These are phyloP conservation scores for Drosophila athabasca DNA, from an alignment of 1,140 invertebrate genomes.

Conservation along the genomic window DNA sequence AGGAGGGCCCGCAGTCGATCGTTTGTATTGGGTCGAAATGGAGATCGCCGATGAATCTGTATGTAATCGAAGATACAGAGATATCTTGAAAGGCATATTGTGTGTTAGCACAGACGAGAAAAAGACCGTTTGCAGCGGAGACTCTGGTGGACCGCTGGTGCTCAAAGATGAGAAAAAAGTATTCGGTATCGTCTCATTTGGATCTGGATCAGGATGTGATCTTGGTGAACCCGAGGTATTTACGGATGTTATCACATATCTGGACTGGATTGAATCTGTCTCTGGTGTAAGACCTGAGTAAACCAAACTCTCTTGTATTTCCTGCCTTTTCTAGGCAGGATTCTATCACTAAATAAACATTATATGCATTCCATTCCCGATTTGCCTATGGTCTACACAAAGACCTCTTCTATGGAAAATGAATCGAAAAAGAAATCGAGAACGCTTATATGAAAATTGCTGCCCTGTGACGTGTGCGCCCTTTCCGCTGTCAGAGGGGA, in stretches of 20 bases:
- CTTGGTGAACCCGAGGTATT: not conserved
- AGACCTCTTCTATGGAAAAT: not conserved
- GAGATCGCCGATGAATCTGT: too few relatives aligned
- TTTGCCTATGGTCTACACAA: not conserved
- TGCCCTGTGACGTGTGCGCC: slow-evolving; percentile 69
- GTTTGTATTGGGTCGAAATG: too few relatives aligned
- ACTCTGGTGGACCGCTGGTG: slow-evolving; percentile 12
- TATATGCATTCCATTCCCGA: slow-evolving; percentile 24
- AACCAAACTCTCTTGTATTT: not conserved
- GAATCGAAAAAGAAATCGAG: slow-evolving; percentile 27
- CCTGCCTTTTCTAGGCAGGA: too few relatives aligned
- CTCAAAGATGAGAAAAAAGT: not conserved
- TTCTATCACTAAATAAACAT: not conserved
- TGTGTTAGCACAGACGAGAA: not conserved
- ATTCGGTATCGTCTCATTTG: not conserved
- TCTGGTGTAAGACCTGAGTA: not conserved
- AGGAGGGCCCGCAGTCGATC: accelerated
- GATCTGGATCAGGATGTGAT: not conserved
- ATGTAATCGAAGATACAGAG: too few relatives aligned
- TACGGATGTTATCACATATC: not conserved
- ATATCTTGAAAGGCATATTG: not conserved
- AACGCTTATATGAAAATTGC: slow-evolving; percentile 56
- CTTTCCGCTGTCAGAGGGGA: slow-evolving; percentile 58
- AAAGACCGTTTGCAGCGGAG: not conserved
- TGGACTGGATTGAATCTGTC: not conserved